Evolutionary conservation across 2,797 vertebrate species (phyloP).

Genomic region (Anguilla anguilla): DNA sequence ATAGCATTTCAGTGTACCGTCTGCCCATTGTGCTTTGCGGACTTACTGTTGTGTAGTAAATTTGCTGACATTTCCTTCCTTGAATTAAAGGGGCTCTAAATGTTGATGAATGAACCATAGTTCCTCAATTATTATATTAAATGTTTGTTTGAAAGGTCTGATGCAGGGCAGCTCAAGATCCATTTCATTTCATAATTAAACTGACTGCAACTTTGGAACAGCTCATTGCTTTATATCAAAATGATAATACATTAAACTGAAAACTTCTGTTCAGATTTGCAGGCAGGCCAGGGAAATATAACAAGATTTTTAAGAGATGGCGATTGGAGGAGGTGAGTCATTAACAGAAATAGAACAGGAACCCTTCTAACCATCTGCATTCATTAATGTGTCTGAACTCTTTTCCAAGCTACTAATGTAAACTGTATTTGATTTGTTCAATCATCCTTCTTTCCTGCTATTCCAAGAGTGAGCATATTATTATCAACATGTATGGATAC

Average conservation of each 20-base stretch:
- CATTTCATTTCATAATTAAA: background rate
- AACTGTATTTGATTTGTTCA: background rate
- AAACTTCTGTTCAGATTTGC: conserved; percentile 81
- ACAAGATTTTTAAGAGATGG: conserved; percentile 98
- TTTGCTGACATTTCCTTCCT: background rate
- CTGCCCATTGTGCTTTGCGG: background rate
- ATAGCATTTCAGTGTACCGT: background rate
- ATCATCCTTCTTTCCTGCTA: background rate
- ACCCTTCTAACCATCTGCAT: background rate
- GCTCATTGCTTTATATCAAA: background rate
- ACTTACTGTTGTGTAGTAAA: background rate
- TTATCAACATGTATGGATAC: background rate
- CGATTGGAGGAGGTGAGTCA: conserved; percentile 93
- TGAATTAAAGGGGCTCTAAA: background rate
- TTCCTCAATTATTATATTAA: background rate
- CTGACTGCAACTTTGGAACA: background rate
- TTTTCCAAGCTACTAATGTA: background rate
- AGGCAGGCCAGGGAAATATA: conserved; percentile 96
- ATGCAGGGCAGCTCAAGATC: background rate
- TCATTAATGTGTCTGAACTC: background rate
- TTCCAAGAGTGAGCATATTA: background rate
- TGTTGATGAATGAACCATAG: background rate
- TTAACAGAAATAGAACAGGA: background rate
- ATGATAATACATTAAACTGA: background rate
- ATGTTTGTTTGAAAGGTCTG: background rate